A percentile compares a stretch with the other conserved stretches of the same genome.
Conservation (phyloP, 2,797 vertebrate genomes). For the Pteropus rufus region DNA sequence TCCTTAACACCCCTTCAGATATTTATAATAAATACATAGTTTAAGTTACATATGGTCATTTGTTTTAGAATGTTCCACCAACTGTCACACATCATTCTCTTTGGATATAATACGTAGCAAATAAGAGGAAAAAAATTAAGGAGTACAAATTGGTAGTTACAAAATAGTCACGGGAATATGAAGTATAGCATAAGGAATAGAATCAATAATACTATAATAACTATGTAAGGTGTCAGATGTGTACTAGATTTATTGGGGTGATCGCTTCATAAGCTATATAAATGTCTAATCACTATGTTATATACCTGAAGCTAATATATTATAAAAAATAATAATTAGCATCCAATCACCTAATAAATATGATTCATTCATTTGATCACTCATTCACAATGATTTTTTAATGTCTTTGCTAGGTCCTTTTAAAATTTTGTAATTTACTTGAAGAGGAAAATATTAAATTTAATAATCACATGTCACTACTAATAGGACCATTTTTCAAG, state of each 20-base stretch:
- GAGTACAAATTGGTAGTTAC: no score
- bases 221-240: no score
- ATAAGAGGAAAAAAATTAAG: no score
- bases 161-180: no score
- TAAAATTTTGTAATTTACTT: neutral
- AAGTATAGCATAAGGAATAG: no score
- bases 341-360: neutral
- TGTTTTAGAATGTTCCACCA: conserved; percentile 13
- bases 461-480: neutral
- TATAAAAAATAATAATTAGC: neutral
- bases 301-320: no score
- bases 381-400: neutral
- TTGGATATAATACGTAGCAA: neutral
- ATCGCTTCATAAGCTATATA: no score
- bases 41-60: neutral
- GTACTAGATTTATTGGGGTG: no score
- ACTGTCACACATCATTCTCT: neutral
- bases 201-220: no score
- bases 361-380: neutral
- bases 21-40: neutral
- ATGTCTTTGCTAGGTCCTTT: neutral
- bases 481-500: neutral
- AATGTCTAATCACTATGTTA: no score
- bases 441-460: neutral
- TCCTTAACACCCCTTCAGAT: neutral